phyloP scores from a whole-genome alignment of 2,888 invertebrate species.

The Phania funesta region DNA sequence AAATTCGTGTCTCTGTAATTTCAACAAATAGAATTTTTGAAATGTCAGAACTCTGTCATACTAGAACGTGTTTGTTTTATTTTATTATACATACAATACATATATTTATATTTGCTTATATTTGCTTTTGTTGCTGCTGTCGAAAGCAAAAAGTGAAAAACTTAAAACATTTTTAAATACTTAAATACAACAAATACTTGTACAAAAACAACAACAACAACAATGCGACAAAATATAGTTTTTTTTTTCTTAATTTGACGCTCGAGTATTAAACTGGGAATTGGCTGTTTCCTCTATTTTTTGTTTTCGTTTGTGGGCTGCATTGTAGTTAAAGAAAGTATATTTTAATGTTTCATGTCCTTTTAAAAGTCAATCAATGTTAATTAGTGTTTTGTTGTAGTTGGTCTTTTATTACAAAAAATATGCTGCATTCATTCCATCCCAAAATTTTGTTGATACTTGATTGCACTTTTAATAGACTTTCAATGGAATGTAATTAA shows the following conservation, averaged over 20 bases:
- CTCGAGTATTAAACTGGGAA: slow-evolving; percentile 29
- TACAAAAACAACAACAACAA: slow-evolving; percentile 18
- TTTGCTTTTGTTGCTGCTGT: slow-evolving; percentile 1
- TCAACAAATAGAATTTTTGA: slow-evolving; percentile 42
- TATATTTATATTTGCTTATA: no score
- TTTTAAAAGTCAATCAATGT: slow-evolving; percentile 58
- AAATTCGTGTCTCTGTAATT: not conserved
- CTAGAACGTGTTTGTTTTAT: not conserved
- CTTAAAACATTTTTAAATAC: slow-evolving; percentile 35
- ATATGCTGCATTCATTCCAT: not conserved
- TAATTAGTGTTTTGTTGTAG: slow-evolving; percentile 3
- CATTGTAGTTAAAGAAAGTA: slow-evolving; percentile 31
- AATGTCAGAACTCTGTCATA: slow-evolving; percentile 22
- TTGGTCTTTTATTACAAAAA: not conserved
- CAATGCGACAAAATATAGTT: slow-evolving; percentile 17
- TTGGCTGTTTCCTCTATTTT: slow-evolving; percentile 36
- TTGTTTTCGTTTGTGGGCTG: slow-evolving; percentile 16
- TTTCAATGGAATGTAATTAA: no score
- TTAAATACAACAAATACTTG: slow-evolving; percentile 25
- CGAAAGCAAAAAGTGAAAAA: not conserved
- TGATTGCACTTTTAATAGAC: no score
- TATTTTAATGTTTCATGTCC: slow-evolving; percentile 54
- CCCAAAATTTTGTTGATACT: no score
- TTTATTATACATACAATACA: no score
- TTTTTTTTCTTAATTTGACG: not conserved